Evolutionary conservation across 2,888 invertebrate species (phyloP).

Genomic region (Nomada goodeniana): DNA sequence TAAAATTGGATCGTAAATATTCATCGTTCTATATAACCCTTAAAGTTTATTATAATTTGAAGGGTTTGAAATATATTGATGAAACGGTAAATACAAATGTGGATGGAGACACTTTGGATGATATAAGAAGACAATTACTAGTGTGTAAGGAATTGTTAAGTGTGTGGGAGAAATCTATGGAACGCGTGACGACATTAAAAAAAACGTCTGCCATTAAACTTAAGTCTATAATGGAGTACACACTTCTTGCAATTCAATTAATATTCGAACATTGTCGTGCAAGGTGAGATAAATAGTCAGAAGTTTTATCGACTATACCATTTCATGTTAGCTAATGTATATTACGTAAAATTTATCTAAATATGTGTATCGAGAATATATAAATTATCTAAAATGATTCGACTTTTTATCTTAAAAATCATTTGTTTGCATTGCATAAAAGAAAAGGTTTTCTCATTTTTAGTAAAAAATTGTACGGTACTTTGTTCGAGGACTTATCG

Average conservation of each 20-base stretch:
- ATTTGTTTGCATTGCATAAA: constrained; percentile 1
- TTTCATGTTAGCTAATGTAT: not conserved
- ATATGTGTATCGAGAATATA: not conserved
- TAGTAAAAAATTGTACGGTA: constrained; percentile 73
- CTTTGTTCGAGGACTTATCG: constrained; percentile 65
- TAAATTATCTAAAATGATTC: not conserved
- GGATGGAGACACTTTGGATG: constrained; percentile 28
- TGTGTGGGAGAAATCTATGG: constrained; percentile 76
- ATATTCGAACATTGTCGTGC: constrained; percentile 76
- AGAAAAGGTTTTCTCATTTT: constrained; percentile 41
- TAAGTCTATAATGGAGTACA: constrained; percentile 66
- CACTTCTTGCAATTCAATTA: constrained; percentile 70
- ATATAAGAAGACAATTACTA: constrained; percentile 60
- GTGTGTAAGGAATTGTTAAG: constrained; percentile 69
- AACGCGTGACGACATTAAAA: constrained; percentile 66
- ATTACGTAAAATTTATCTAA: no score
- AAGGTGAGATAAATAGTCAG: constrained; percentile 66
- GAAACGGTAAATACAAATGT: constrained; percentile 16
- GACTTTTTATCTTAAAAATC: not conserved
- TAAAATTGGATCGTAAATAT: not conserved
- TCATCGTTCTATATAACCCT: not conserved
- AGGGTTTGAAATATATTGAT: constrained; percentile 65
- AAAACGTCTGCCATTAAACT: constrained; percentile 66
- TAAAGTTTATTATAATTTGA: constrained; percentile 4
- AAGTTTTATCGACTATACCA: no score